A percentile compares a stretch with the other conserved stretches of the same genome.
Evolutionary conservation across 2,113 vertebrate species (phyloP).

Genomic region (Protobothrops mucrosquamatus): DNA sequence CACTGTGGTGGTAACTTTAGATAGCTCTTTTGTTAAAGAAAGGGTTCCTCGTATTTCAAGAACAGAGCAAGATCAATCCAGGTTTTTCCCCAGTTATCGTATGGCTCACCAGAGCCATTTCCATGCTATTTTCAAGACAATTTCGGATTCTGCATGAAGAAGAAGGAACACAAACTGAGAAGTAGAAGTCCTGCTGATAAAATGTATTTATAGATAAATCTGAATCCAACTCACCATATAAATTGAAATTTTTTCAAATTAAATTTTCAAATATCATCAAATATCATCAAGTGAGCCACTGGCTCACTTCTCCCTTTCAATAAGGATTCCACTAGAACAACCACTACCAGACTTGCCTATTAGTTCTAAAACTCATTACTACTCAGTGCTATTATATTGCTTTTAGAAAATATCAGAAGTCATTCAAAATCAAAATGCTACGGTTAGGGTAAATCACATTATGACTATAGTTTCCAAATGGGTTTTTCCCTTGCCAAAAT

Average conservation of each 20-base stretch:
- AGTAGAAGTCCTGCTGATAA: not conserved
- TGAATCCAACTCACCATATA: conserved; percentile 7
- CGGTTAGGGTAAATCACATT: not conserved
- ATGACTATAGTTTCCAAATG: not conserved
- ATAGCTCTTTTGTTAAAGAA: not conserved
- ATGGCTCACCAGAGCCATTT: not conserved
- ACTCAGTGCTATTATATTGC: not conserved
- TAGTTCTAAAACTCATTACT: not conserved
- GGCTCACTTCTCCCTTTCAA: not conserved
- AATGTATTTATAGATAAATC: not conserved
- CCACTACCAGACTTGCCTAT: not conserved
- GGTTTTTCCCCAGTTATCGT: not conserved
- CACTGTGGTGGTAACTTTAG: not conserved
- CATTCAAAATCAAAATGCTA: not conserved
- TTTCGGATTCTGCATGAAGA: not conserved
- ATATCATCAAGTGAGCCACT: too few species aligned
- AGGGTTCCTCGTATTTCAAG: not conserved
- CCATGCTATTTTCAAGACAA: not conserved
- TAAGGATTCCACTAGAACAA: not conserved
- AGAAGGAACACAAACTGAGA: not conserved
- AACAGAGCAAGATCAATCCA: not conserved
- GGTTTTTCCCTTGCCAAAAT: not conserved
- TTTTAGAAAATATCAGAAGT: not conserved
- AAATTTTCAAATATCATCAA: conserved; percentile 1
- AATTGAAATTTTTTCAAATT: not conserved